Evolutionary conservation across 2,797 vertebrate genomes (phyloP).

Genomic region (Malurus leucopterus): DNA sequence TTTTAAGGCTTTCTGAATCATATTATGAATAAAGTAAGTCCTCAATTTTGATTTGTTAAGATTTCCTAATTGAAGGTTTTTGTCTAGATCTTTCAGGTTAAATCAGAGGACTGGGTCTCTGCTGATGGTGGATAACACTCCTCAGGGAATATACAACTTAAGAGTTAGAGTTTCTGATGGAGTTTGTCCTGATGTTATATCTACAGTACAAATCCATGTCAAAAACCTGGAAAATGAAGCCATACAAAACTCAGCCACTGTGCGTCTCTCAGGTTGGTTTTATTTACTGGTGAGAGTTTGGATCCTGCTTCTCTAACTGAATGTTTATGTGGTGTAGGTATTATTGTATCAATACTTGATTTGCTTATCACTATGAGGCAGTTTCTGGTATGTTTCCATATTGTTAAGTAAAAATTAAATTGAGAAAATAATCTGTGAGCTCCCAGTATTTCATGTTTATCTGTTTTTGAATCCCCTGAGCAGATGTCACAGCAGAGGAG

Average conservation of each 20-base stretch:
- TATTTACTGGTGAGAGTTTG: not conserved
- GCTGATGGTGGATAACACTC: constrained; percentile 83
- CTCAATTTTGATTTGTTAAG: not conserved
- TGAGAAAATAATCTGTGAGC: not conserved
- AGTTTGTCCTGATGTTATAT: constrained; percentile 86
- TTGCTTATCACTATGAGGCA: not conserved
- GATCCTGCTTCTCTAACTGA: not conserved
- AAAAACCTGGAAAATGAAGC: constrained; percentile 82
- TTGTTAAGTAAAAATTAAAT: not conserved
- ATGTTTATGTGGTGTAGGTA: not conserved
- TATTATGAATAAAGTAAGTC: not conserved
- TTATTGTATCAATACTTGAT: not conserved
- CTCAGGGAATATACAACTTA: constrained; percentile 80
- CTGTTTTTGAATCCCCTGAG: constrained; percentile 4
- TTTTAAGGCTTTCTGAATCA: not conserved
- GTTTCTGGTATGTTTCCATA: not conserved
- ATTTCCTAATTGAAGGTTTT: not conserved
- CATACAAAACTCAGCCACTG: constrained; percentile 81
- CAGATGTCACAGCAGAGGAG: constrained; percentile 81
- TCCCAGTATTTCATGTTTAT: not conserved
- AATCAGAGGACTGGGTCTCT: constrained; percentile 86
- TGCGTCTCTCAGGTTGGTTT: constrained; percentile 82
- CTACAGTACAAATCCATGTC: constrained; percentile 78
- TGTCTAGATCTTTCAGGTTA: constrained; percentile 82
- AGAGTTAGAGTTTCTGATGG: constrained; percentile 85